A percentile compares a stretch with the other conserved stretches of the same genome.
Evolutionary conservation across 2,888 invertebrate species (phyloP).

Genomic region (Clitarchus hookeri): DNA sequence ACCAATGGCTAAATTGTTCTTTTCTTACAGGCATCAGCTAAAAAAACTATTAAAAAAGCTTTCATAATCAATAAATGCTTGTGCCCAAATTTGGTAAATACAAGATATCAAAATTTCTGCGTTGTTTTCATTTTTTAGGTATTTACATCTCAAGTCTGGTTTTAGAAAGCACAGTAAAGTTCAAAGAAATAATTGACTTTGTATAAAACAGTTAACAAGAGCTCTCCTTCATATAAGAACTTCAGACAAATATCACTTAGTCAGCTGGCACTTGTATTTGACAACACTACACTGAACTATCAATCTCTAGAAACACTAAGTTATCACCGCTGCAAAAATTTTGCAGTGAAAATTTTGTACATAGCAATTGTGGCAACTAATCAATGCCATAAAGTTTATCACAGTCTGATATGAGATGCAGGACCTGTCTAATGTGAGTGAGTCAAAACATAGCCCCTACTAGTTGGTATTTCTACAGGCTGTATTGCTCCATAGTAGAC

Average conservation of each 20-base stretch:
- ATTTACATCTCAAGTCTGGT: background rate
- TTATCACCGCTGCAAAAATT: background rate
- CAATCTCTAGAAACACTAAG: background rate
- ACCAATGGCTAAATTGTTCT: background rate
- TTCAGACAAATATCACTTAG: conserved; percentile 9
- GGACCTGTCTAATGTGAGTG: conserved; percentile 16
- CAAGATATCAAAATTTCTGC: conserved; percentile 6
- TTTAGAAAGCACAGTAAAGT: background rate
- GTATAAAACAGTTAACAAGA: conserved; percentile 10
- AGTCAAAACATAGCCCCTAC: conserved; percentile 28
- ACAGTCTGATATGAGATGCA: conserved; percentile 19
- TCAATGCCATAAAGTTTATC: conserved; percentile 3
- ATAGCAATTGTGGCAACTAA: background rate
- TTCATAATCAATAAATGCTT: conserved; percentile 7
- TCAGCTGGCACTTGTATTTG: conserved; percentile 7
- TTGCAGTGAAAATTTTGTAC: conserved; percentile 7
- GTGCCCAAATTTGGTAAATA: background rate
- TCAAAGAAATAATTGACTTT: conserved; percentile 1
- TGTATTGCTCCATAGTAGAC: background rate
- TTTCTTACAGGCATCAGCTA: background rate
- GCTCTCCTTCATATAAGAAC: background rate
- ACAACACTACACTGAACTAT: background rate
- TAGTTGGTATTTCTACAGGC: background rate
- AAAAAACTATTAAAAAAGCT: background rate
- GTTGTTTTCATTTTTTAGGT: background rate